Evolutionary conservation across 2,113 vertebrate genomes (phyloP).

Genomic region (Psittacula cyanocephala): DNA sequence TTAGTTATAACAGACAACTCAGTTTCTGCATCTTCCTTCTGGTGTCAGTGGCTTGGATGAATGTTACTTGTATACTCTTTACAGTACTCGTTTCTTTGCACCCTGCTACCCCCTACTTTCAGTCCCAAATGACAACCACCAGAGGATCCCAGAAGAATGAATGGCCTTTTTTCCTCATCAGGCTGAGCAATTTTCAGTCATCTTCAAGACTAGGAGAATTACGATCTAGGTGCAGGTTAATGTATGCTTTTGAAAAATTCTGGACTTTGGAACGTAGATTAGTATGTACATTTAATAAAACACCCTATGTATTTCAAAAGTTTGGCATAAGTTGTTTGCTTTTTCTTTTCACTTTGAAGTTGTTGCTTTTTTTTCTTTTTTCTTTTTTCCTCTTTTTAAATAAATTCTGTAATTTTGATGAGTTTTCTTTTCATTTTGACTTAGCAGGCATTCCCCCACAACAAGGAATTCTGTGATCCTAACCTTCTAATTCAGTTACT

Average conservation of each 20-base stretch:
- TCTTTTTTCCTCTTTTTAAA: background rate
- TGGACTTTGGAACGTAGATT: background rate
- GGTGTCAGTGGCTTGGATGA: background rate
- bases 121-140: background rate
- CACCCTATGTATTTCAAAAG: background rate
- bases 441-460: background rate
- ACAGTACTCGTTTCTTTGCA: background rate
- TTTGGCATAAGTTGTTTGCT: background rate
- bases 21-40: background rate
- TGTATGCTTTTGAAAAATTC: background rate
- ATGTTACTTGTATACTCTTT: background rate
- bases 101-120: background rate
- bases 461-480: background rate
- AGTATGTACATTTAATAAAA: background rate
- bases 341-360: slow-evolving; percentile 15
- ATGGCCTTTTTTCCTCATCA: background rate
- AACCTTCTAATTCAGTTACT: background rate
- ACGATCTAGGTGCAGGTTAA: background rate
- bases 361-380: background rate
- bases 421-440: slow-evolving; percentile 1
- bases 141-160: background rate
- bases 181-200: background rate
- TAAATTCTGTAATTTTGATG: background rate
- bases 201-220: background rate
- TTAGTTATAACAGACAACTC: background rate